Base-by-base conservation (phyloP, 1,140 invertebrate genomes). In the Zaprionus lachaisei region DNA sequence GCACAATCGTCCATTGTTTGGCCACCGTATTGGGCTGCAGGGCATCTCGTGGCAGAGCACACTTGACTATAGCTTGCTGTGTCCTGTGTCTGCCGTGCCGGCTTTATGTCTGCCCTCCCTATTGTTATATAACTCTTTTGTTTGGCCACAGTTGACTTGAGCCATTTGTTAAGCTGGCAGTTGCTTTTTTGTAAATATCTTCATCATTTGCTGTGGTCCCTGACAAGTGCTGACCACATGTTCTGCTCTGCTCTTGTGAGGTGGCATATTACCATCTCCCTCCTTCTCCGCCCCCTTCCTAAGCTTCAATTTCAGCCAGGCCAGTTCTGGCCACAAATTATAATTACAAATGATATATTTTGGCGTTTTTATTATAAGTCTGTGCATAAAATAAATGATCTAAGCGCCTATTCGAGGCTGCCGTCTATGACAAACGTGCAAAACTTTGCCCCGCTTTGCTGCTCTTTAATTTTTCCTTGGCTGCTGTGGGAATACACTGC, bases 51-150 rank as follows among this genome's bases (percentile, higher is more conserved):
- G 55, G 44, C 47, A 51, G 49, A 63, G 38, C 37, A 37, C 65
- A 68, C 56, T 68, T 62, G 38, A 31, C 57, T 34, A 38, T 70
- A 54, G 60, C 57, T 70, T 57, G 56, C 28, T 56, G 22, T 64
- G 47, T 58, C 37, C 24, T 26, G 28, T 64, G 47, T 54, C 44
- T 51, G 47, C 12, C 6, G 15, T 24, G 5, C 49, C 20, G 20
- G 22, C 49, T 26, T 56, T 31, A 24, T 15, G 24, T 31, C 64
- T 66, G 17, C 26, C 22, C 20, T 54, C 31, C 51, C 70, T 37
- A 71, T 87, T 83, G 83, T 86, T 79, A 66, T 66, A 63, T 83
- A 87, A 83, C 84, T 89, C 84, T 87, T 87, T 89, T 87, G 83
- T 87, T 73, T 82, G 58, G 24, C 63, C 63, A 65, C 66, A 63